Evolutionary conservation across 2,888 invertebrate genomes (phyloP).

Genomic region (Acleris holmiana): DNA sequence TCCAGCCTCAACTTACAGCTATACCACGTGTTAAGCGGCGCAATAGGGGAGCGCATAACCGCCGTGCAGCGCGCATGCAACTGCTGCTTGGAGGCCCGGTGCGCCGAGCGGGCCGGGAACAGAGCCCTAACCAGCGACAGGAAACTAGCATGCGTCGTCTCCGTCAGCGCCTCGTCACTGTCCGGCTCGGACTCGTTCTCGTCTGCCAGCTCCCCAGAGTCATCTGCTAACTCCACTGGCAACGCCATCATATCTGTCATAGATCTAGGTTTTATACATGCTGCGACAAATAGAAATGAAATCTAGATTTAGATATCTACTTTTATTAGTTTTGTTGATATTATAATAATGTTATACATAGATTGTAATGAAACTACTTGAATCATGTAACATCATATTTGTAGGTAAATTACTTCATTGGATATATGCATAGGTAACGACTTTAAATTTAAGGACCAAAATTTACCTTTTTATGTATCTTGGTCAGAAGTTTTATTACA

Average conservation of each 20-base stretch:
- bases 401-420: too few species aligned
- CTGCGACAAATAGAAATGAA: constrained; percentile 30
- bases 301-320: constrained; percentile 20
- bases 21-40: constrained; percentile 93
- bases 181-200: constrained; percentile 59
- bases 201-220: constrained; percentile 67
- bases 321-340: constrained; percentile 10
- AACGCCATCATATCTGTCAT: constrained; percentile 89
- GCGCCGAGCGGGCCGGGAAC: constrained; percentile 93
- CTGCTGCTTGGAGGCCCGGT: constrained; percentile 91
- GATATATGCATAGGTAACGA: too few species aligned
- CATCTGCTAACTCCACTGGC: constrained; percentile 89
- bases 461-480: too few species aligned
- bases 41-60: constrained; percentile 92
- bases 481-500: too few species aligned
- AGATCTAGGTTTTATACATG: constrained; percentile 22
- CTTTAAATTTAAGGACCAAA: too few species aligned
- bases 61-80: constrained; percentile 89
- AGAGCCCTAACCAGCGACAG: constrained; percentile 94
- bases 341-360: not conserved
- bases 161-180: constrained; percentile 84
- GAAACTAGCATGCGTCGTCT: constrained; percentile 93
- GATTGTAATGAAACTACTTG: not conserved
- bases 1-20: constrained; percentile 67
- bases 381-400: too few species aligned